These are phyloP conservation scores for Narcine bancroftii DNA, from an alignment of 2,113 vertebrate genomes.

Conservation along the genomic window DNA sequence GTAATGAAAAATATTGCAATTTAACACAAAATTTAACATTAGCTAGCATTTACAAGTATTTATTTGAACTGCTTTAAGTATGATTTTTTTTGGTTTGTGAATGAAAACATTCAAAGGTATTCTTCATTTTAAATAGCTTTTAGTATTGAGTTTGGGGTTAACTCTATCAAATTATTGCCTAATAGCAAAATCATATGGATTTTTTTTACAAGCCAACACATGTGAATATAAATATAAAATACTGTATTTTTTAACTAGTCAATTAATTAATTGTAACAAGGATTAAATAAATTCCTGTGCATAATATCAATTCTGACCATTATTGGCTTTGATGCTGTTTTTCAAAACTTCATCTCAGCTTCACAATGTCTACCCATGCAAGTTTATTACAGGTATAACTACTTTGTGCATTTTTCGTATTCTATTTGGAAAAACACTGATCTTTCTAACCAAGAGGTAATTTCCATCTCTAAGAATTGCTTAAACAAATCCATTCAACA, in stretches of 20 bases:
- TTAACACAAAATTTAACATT: background rate
- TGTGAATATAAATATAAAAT: background rate
- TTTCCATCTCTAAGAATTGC: background rate
- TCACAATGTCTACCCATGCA: background rate
- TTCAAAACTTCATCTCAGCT: background rate
- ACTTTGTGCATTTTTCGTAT: background rate
- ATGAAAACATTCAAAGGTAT: background rate
- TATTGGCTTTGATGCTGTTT: background rate
- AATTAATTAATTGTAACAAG: background rate
- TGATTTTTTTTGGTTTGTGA: background rate
- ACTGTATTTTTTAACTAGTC: background rate
- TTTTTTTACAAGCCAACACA: background rate
- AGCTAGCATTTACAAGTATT: background rate
- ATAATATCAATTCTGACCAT: background rate
- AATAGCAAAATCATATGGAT: background rate
- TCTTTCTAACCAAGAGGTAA: background rate
- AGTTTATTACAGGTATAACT: background rate
- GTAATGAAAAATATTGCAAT: background rate
- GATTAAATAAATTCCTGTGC: background rate
- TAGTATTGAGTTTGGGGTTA: background rate
- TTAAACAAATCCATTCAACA: background rate
- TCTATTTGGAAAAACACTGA: background rate
- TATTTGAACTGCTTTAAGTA: background rate
- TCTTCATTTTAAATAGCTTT: background rate
- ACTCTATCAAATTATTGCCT: too few species aligned